phyloP scores from a whole-genome alignment of 2,888 invertebrate genomes.

The Dysmachus trigonus region DNA sequence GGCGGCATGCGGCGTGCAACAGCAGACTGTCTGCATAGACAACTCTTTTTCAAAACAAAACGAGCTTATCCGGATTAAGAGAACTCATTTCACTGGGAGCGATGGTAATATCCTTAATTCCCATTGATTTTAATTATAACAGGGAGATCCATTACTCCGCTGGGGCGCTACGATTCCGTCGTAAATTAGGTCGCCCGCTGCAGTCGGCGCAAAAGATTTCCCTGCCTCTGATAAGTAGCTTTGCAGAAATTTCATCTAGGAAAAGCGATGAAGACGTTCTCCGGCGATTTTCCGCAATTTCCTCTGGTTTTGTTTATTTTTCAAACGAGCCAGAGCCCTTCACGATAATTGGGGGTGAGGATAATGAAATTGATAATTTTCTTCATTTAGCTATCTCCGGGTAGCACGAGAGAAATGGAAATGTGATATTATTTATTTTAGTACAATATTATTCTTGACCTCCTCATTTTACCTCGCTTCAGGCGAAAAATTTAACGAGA shows the following conservation, averaged over 20 bases:
- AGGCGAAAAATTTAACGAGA: not conserved
- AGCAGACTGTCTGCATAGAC: not conserved
- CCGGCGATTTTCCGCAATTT: not conserved
- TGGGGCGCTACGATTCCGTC: not conserved
- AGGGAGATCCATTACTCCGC: not conserved
- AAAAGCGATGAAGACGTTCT: not conserved
- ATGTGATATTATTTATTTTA: not conserved
- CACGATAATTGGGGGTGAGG: not conserved
- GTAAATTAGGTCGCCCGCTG: not conserved
- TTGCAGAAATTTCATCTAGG: not conserved
- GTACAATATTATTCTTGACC: not conserved
- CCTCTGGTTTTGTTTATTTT: not conserved
- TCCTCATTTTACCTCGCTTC: not conserved
- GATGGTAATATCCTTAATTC: not conserved
- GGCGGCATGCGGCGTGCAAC: not conserved
- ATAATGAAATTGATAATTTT: not conserved
- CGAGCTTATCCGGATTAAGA: slow-evolving; percentile 38
- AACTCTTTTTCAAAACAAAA: slow-evolving; percentile 25
- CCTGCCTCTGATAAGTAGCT: not conserved
- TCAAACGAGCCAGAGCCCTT: not conserved
- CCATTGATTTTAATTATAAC: slow-evolving; percentile 25
- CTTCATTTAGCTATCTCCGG: not conserved
- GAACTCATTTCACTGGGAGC: slow-evolving; percentile 17
- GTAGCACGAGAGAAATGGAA: not conserved
- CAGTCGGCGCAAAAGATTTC: not conserved